phyloP scores from a whole-genome alignment of 92 coral and sea anemone species.

The Hydrozoanthus gracilis region DNA sequence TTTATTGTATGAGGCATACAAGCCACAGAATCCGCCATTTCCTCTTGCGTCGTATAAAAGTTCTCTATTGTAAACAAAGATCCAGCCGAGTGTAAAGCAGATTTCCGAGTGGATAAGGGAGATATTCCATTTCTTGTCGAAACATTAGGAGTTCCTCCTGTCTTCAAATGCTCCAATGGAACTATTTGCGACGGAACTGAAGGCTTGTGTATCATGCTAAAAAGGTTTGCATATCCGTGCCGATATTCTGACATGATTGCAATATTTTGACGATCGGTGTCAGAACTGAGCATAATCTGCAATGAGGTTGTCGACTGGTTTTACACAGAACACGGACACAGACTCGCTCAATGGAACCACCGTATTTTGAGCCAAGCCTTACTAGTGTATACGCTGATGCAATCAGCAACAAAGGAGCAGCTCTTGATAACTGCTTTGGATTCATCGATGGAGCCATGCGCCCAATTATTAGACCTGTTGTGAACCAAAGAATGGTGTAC shows the following conservation, averaged over 20 bases:
- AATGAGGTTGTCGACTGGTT: constrained; percentile 49
- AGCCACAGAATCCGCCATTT: constrained; percentile 25
- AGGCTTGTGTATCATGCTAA: constrained; percentile 42
- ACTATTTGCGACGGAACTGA: constrained; percentile 50
- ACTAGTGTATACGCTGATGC: not conserved
- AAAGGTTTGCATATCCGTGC: constrained; percentile 50
- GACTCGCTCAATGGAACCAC: not conserved
- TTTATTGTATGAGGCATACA: not conserved
- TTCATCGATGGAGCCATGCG: not conserved
- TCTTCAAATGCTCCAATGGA: constrained; percentile 33
- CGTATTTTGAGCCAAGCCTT: not conserved
- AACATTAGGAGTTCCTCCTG: constrained; percentile 15
- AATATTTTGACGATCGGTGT: constrained; percentile 48
- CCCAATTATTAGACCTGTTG: not conserved
- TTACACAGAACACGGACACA: not conserved
- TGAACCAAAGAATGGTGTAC: constrained; percentile 18
- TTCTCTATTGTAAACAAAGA: constrained; percentile 39
- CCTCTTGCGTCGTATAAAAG: constrained; percentile 18
- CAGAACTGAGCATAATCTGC: constrained; percentile 48
- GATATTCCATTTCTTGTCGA: constrained; percentile 38
- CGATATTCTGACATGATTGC: constrained; percentile 52
- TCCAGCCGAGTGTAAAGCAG: constrained; percentile 50
- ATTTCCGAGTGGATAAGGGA: constrained; percentile 38
- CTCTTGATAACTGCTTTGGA: not conserved
- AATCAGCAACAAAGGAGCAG: not conserved